Evolutionary conservation across 2,888 invertebrate genomes (phyloP).

Genomic region (Diplolepis rosae): DNA sequence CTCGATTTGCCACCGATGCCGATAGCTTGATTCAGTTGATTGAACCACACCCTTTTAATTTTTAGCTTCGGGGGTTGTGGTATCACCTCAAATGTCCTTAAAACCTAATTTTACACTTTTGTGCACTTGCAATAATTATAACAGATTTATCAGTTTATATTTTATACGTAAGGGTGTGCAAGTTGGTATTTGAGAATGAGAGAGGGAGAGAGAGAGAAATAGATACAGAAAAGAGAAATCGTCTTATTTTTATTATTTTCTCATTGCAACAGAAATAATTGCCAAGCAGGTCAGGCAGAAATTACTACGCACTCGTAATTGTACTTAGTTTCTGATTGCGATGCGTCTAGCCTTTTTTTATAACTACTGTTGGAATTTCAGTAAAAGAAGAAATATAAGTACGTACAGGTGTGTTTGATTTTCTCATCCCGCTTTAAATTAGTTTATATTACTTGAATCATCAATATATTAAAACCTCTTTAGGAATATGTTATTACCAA

Average conservation of each 20-base stretch:
- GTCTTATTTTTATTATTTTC: slow-evolving; percentile 42
- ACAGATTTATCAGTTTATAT: not conserved
- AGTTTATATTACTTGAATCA: too few species aligned
- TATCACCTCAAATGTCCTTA: not conserved
- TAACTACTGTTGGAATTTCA: not conserved
- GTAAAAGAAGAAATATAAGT: not conserved
- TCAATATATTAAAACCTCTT: too few species aligned
- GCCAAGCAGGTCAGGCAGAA: slow-evolving; percentile 33
- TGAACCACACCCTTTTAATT: slow-evolving; percentile 1
- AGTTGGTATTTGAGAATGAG: not conserved
- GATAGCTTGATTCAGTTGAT: not conserved
- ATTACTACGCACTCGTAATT: slow-evolving; percentile 36
- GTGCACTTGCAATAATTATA: not conserved
- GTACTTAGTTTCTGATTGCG: slow-evolving; percentile 17
- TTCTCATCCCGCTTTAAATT: too few species aligned
- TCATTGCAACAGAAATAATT: slow-evolving; percentile 52
- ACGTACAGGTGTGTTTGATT: too few species aligned
- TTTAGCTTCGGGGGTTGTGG: slow-evolving; percentile 11
- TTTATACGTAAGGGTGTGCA: not conserved
- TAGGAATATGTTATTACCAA: too few species aligned
- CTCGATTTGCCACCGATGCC: not conserved
- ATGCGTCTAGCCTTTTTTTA: not conserved
- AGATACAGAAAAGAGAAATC: slow-evolving; percentile 8
- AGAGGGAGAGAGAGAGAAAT: not conserved
- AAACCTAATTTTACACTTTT: slow-evolving; percentile 2